Conservation (phyloP, 1,140 invertebrate genomes). For the Telenomus remus region DNA sequence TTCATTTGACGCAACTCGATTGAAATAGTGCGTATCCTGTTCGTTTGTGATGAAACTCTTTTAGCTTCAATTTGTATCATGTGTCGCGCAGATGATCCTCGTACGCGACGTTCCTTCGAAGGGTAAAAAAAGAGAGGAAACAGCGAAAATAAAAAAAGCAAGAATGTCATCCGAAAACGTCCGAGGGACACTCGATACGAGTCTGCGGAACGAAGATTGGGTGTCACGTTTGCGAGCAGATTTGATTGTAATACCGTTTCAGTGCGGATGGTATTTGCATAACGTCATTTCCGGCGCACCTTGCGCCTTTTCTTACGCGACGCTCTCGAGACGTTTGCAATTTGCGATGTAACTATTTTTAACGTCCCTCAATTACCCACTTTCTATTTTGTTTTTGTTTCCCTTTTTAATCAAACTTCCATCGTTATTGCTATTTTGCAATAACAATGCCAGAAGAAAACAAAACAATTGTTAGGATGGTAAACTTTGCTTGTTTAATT, state of each 20-base stretch:
- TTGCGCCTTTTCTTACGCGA: conserved; percentile 28
- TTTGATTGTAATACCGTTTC: conserved; percentile 60
- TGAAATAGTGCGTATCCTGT: not conserved
- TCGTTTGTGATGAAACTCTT: not conserved
- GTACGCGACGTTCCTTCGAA: not conserved
- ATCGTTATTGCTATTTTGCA: too few relatives aligned
- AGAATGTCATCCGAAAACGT: conserved; percentile 40
- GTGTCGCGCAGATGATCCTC: conserved; percentile 42
- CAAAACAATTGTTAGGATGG: too few relatives aligned
- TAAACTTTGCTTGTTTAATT: too few relatives aligned
- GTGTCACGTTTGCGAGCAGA: conserved; percentile 66
- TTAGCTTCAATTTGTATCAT: conserved; percentile 26
- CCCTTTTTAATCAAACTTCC: too few relatives aligned
- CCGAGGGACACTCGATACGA: conserved; percentile 69
- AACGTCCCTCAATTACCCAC: too few relatives aligned
- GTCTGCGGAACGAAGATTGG: conserved; percentile 66
- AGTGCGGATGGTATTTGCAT: conserved; percentile 47
- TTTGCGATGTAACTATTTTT: too few relatives aligned
- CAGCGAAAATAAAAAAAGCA: too few relatives aligned
- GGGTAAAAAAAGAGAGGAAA: conserved; percentile 6
- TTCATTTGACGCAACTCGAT: too few relatives aligned
- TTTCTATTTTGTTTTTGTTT: too few relatives aligned
- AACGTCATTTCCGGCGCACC: conserved; percentile 48
- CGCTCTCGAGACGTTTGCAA: too few relatives aligned
- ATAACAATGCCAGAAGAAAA: too few relatives aligned